A percentile compares a stretch with the other conserved stretches of the same genome.
These are phyloP conservation scores for Hippocampus mohnikei DNA, from an alignment of 2,113 vertebrate species.

Conservation along the genomic window DNA sequence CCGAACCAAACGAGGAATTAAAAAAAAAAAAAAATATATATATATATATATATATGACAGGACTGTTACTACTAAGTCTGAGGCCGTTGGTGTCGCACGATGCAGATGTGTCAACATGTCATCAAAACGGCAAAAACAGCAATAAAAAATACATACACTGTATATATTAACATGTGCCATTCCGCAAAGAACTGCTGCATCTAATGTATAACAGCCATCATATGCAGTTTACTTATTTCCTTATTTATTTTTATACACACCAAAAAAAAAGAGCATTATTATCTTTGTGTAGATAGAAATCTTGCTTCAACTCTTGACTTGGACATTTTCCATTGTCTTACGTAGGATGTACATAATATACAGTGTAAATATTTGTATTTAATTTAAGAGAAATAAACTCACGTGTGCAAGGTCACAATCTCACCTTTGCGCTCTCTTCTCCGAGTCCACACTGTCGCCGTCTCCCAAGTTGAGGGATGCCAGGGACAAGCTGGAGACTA, in stretches of 20 bases:
- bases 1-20: no score
- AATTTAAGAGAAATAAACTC: not conserved
- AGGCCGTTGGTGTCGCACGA: not conserved
- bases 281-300: not conserved
- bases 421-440: slow-evolving; percentile 91
- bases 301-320: not conserved
- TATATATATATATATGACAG: no score
- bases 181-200: not conserved
- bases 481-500: slow-evolving; percentile 93
- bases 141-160: no score
- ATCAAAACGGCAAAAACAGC: not conserved
- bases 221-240: not conserved
- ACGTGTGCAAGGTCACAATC: slow-evolving; percentile 9
- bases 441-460: slow-evolving; percentile 85
- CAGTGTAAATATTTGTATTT: not conserved
- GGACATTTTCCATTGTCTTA: not conserved
- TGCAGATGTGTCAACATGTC: not conserved
- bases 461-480: slow-evolving; percentile 91
- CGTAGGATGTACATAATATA: not conserved
- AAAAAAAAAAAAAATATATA: no score
- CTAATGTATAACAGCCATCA: no score
- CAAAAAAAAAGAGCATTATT: not conserved
- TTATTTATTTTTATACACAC: not conserved
- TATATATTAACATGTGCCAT: not conserved
- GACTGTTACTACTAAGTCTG: not conserved